Conservation (phyloP, 1,140 invertebrate genomes). For the Hetaerina americana region DNA sequence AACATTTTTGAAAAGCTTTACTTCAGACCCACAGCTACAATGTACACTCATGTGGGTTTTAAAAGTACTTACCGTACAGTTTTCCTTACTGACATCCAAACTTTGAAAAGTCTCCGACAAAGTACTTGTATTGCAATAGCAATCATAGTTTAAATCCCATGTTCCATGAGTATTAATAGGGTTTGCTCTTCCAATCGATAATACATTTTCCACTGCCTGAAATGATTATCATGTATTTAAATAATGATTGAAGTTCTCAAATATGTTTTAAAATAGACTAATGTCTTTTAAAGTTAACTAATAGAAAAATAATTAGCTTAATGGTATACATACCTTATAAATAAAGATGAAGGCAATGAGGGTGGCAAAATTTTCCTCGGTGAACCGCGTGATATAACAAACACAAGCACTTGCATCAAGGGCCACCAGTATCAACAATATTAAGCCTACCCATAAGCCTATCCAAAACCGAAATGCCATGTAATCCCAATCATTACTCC, state of each 20-base stretch:
- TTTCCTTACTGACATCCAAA: not conserved
- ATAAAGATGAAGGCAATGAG: constrained; percentile 98
- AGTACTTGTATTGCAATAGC: constrained; percentile 39
- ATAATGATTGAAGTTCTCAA: not conserved
- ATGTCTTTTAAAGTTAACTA: not conserved
- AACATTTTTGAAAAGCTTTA: too few relatives aligned
- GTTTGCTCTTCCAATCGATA: constrained; percentile 67
- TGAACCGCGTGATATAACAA: constrained; percentile 98
- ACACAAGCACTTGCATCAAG: constrained; percentile 94
- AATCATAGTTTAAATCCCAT: constrained; percentile 41
- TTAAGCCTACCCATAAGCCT: constrained; percentile 81
- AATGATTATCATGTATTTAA: not conserved
- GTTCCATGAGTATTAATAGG: constrained; percentile 52
- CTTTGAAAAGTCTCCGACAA: not conserved
- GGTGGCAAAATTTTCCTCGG: constrained; percentile 97
- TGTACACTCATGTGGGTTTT: too few relatives aligned
- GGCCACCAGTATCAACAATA: constrained; percentile 79
- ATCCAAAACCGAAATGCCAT: constrained; percentile 93
- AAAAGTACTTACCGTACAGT: not conserved
- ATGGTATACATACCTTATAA: constrained; percentile 61
- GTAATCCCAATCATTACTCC: constrained; percentile 66
- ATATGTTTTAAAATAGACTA: not conserved
- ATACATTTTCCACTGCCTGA: constrained; percentile 72
- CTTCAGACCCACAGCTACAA: too few relatives aligned
- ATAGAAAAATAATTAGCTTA: not conserved